Base-by-base conservation (phyloP, 2,888 invertebrate genomes). In the Falcaria lacertinaria region DNA sequence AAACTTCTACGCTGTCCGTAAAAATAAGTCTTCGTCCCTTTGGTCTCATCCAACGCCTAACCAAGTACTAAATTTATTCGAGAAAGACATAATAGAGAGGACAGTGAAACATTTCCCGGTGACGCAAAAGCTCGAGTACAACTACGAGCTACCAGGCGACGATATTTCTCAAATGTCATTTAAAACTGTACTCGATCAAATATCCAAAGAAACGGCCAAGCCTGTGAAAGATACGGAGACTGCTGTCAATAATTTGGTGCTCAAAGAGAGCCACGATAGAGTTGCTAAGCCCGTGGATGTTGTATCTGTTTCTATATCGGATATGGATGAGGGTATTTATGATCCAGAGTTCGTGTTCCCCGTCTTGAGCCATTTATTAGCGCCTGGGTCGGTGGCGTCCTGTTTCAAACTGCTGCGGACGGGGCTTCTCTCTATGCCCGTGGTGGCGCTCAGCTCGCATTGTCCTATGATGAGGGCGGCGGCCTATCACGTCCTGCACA, bases 331-430 rank as follows among this genome's bases (percentile, higher is more conserved):
- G 32, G 76, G 88, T 2, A 84, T 94, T 41, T 97, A 97, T 61
- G 97, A 97, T 81, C 94, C 97, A 1, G 90, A 93, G 17, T 97
- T 97, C 72, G 84, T 96, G 54, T 87, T 97, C 42, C 95, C 96
- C 0, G 73, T 97, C 7, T 91, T 97, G 70, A 92, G 92, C 50
- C 92, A 93, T 64, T 79, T 96, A 35, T 84, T 97, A 49, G 92
- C 94, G 0, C 94, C 95, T 3, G 95, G 95, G 53, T 93, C 94
- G 34, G 90, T 92, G 39, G 92, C 96, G 0, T 92, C 94, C 14
- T 93, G 94, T 45, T 92, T 93, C 59, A 91, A 92, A 74, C 91
- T 96, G 49, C 89, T 93, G 14, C 90, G 94, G 48, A 91, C 90
- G 46, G 95, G 95, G 1, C 90, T 94, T 34, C 83, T 97, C 41